Base-by-base conservation (phyloP, 2,113 vertebrate genomes). In the Sciurus niger region DNA sequence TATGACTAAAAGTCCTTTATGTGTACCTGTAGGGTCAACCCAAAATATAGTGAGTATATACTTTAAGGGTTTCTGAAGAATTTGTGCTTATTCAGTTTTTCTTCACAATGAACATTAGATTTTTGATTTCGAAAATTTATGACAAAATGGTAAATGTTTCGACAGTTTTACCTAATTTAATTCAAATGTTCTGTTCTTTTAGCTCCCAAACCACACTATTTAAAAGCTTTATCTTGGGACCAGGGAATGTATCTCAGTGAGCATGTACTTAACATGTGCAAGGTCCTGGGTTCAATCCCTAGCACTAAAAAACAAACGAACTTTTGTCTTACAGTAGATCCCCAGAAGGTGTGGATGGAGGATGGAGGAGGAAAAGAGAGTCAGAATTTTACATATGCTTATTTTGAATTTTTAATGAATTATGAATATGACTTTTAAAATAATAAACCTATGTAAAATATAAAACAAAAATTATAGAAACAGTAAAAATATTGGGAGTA, bases 81-180 rank as follows among this genome's bases (percentile, higher is more conserved):
- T 53, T 65, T 79, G 53, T 34, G 55, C 30, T 92, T 88, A 94
- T 40, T 72, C 18, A 48, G 37, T 12, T 94, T 86, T 92, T 65
- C 79, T 43, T 84, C 32, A 22, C 55, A 58, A 20, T 58, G 17
- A 58, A 84, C 28, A 84, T 78, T 51, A 10, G 24, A 83, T 78
- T 88, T 67, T 96, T 30, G 32, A 63, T 78, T 65, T 78, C 78
- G 76, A 92, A 96, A 79, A 5, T 70, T 83, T 83, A 53, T 51
- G 83, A 46, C 40, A 72, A 78, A 90, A 80, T 48, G 37, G 55
- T 32, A 51, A 77, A 82, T 63, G 77, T 72, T 18, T 92, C 40
- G 82, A 79, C 20, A 87, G 30, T 30, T 17, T 77, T 65, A 53
- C 68, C 46, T 88, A 68, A 88, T 28, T 85, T 87, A 83, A 68